Percentiles rank a stretch among this genome's conserved stretches.
These are phyloP conservation scores for Drosophila albomicans DNA, from an alignment of 1,140 invertebrate species.

Conservation along the genomic window DNA sequence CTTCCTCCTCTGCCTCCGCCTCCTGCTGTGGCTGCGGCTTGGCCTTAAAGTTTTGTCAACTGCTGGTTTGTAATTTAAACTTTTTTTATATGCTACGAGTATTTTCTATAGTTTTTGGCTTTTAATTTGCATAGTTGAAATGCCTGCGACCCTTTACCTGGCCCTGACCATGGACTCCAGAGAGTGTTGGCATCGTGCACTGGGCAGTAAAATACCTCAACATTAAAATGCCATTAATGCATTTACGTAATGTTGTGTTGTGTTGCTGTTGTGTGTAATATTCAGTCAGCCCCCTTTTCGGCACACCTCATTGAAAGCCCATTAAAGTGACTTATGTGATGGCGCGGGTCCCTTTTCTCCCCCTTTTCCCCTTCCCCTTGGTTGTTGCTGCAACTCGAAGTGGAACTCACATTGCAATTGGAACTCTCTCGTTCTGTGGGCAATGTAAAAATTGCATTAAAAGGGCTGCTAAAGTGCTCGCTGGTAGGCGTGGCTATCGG, in stretches of 20 bases:
- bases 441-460: slow-evolving; percentile 80
- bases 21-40: slow-evolving; percentile 14
- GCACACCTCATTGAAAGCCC: slow-evolving; percentile 80
- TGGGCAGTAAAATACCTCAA: slow-evolving; percentile 68
- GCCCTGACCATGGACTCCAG: too few species aligned
- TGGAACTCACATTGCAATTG: slow-evolving; percentile 43
- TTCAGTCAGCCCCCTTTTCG: slow-evolving; percentile 25
- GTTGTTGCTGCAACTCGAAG: slow-evolving; percentile 10
- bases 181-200: not conserved
- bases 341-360: slow-evolving; percentile 20
- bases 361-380: not conserved
- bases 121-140: slow-evolving; percentile 70
- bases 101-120: slow-evolving; percentile 43
- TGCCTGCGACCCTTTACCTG: slow-evolving; percentile 45
- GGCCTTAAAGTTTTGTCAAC: slow-evolving; percentile 70
- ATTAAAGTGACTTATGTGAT: slow-evolving; percentile 80
- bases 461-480: slow-evolving; percentile 49
- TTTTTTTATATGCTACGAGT: slow-evolving; percentile 33
- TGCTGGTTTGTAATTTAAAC: slow-evolving; percentile 64
- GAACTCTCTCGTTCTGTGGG: slow-evolving; percentile 25
- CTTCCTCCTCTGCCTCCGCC: not conserved
- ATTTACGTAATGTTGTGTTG: slow-evolving; percentile 73
- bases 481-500: slow-evolving; percentile 50
- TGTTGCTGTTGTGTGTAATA: slow-evolving; percentile 56
- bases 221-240: slow-evolving; percentile 83